phyloP scores from a whole-genome alignment of 2,797 vertebrate genomes.

The Leptodactylus fallax region DNA sequence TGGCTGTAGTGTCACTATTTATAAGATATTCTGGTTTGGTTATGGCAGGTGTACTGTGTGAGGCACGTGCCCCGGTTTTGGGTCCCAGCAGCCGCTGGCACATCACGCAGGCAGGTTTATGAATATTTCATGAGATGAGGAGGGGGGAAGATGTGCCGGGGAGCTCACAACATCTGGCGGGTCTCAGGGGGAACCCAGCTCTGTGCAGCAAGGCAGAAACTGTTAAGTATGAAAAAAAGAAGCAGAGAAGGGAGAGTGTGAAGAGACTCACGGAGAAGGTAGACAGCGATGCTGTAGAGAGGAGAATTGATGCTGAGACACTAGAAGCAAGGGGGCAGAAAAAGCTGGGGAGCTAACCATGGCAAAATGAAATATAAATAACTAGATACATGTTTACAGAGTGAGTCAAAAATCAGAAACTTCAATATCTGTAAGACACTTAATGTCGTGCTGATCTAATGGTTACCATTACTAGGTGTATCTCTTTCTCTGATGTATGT shows the following conservation, averaged over 20 bases:
- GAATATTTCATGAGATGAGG: slow-evolving; percentile 59
- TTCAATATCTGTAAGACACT: background rate
- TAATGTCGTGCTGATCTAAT: background rate
- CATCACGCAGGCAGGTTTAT: slow-evolving; percentile 52
- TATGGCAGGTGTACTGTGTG: slow-evolving; percentile 55
- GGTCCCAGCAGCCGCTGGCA: slow-evolving; percentile 60
- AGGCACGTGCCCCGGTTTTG: slow-evolving; percentile 58
- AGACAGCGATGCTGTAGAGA: background rate
- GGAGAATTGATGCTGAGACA: background rate
- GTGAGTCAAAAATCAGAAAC: background rate
- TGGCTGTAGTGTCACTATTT: slow-evolving; percentile 37
- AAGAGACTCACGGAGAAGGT: background rate
- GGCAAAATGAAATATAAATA: background rate
- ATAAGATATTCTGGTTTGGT: slow-evolving; percentile 48
- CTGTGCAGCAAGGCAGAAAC: slow-evolving; percentile 49
- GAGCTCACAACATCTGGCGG: slow-evolving; percentile 51
- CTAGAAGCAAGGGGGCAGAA: too few species aligned
- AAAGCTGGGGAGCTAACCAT: too few species aligned
- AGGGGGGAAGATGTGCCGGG: slow-evolving; percentile 19
- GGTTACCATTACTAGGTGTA: background rate
- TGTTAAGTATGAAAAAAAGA: slow-evolving; percentile 57
- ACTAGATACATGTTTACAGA: background rate
- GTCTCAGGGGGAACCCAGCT: slow-evolving; percentile 46
- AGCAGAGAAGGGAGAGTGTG: slow-evolving; percentile 36
- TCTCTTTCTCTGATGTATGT: too few species aligned